Percentiles rank a stretch among this genome's conserved stretches.
Conservation (phyloP, 2,797 vertebrate species). For the Hirundo rustica region DNA sequence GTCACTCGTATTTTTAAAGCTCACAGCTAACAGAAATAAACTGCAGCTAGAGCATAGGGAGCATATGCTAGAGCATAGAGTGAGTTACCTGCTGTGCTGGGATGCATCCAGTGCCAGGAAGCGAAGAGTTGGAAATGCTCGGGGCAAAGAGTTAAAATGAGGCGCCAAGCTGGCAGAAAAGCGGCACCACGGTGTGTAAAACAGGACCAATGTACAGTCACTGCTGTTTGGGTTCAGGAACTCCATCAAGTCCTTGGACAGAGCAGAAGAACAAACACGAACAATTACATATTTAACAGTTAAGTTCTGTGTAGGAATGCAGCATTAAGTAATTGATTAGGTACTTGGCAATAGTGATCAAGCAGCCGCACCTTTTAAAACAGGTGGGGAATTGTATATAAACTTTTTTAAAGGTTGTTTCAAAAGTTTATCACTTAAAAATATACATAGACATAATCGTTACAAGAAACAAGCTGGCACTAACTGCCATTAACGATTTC, state of each 20-base stretch:
- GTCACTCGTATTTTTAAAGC: not conserved
- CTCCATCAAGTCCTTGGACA: slow-evolving; percentile 92
- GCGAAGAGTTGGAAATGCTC: slow-evolving; percentile 90
- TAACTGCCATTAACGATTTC: not conserved
- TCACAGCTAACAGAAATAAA: not conserved
- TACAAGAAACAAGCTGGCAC: not conserved
- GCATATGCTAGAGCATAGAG: no score
- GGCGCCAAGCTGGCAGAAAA: slow-evolving; percentile 93
- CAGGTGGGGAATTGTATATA: not conserved
- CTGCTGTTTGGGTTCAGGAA: slow-evolving; percentile 90
- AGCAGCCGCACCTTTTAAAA: not conserved
- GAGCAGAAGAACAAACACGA: not conserved
- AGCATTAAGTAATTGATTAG: rapidly evolving
- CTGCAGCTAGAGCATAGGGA: not conserved
- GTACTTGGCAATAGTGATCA: not conserved
- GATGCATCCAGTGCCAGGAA: slow-evolving; percentile 95
- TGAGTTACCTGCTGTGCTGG: slow-evolving; percentile 92
- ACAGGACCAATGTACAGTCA: slow-evolving; percentile 92
- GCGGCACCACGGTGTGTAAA: slow-evolving; percentile 94
- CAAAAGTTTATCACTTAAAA: not conserved
- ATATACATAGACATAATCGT: rapidly evolving
- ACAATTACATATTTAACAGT: not conserved
- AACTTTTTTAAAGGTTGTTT: not conserved
- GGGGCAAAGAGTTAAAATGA: slow-evolving; percentile 93
- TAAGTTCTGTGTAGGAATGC: rapidly evolving